A percentile compares a stretch with the other conserved stretches of the same genome.
These are phyloP conservation scores for Drosophila subsilvestris DNA, from an alignment of 2,888 invertebrate genomes.

Conservation along the genomic window DNA sequence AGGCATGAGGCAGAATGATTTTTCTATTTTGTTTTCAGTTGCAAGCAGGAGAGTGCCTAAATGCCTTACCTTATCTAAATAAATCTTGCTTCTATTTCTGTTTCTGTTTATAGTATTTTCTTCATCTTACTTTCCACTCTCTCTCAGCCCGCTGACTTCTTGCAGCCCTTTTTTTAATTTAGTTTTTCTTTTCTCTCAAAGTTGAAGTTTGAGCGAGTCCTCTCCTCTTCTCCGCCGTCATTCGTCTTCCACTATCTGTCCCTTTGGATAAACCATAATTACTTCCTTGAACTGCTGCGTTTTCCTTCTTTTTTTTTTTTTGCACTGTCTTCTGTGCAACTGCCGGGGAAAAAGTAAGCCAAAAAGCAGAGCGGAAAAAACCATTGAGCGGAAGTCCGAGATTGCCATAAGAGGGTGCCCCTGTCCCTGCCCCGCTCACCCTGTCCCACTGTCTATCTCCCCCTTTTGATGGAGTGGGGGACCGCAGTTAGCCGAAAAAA, in stretches of 20 bases:
- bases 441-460: constrained; percentile 6
- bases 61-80: background rate
- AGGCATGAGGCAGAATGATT: background rate
- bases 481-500: constrained; percentile 42
- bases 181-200: constrained; percentile 27
- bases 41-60: background rate
- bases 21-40: background rate
- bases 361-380: constrained; percentile 30
- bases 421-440: constrained; percentile 32
- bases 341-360: constrained; percentile 15
- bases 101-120: background rate
- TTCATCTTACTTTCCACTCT: constrained; percentile 24
- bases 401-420: constrained; percentile 65
- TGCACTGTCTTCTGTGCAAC: constrained; percentile 24
- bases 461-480: background rate
- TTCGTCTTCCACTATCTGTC: constrained; percentile 51
- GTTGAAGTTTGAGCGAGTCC: constrained; percentile 33
- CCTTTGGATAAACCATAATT: constrained; percentile 81
- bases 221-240: constrained; percentile 14
- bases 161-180: constrained; percentile 46
- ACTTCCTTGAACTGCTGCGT: constrained; percentile 80
- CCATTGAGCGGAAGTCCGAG: constrained; percentile 63
- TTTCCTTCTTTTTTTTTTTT: constrained; percentile 34
- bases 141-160: constrained; percentile 22
- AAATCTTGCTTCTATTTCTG: background rate